Evolutionary conservation across 2,888 invertebrate species (phyloP).

Genomic region (Ornithoptera priamus): DNA sequence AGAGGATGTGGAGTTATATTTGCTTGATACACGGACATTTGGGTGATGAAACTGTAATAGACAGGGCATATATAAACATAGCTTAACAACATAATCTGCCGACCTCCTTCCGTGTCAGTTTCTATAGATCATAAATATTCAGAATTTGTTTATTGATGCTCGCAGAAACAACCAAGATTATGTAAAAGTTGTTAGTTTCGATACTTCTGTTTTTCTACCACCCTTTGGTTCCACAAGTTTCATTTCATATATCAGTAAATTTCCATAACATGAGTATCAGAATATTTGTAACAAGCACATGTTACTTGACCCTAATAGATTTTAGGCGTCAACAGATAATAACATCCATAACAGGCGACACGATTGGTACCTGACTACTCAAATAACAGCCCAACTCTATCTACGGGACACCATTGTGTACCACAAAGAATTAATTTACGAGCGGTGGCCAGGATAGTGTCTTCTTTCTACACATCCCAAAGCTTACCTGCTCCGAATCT

Average conservation of each 20-base stretch:
- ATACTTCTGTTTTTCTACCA: background rate
- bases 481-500: constrained; percentile 25
- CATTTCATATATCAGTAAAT: background rate
- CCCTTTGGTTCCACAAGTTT: too few species aligned
- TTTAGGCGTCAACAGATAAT: constrained; percentile 4
- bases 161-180: background rate
- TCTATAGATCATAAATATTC: background rate
- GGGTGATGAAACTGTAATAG: too few species aligned
- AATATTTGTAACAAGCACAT: background rate
- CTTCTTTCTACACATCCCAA: constrained; percentile 11
- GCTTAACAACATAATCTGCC: background rate
- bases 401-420: constrained; percentile 12
- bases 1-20: too few species aligned
- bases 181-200: too few species aligned
- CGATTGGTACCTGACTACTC: constrained; percentile 23
- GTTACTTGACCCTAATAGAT: background rate
- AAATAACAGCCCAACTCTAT: constrained; percentile 12
- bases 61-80: too few species aligned
- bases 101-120: background rate
- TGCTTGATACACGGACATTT: too few species aligned
- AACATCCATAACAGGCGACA: constrained; percentile 15
- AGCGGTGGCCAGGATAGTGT: constrained; percentile 3
- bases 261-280: background rate
- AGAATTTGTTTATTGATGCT: background rate
- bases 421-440: constrained; percentile 28